phyloP scores from a whole-genome alignment of 2,113 vertebrate genomes.

The Anoura caudifer region DNA sequence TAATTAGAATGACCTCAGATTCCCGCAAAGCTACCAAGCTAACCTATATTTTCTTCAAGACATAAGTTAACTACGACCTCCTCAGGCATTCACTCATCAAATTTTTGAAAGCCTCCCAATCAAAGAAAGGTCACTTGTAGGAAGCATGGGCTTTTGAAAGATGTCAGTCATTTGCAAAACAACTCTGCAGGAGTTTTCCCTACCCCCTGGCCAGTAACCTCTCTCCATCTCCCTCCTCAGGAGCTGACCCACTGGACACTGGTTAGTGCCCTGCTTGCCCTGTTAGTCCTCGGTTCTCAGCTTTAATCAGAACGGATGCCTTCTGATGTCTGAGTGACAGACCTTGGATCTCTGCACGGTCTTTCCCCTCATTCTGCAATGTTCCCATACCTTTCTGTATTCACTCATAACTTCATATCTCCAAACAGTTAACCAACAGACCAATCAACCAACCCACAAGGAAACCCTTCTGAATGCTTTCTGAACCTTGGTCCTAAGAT shows the following conservation, averaged over 20 bases:
- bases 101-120: neutral
- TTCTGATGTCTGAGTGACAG: neutral
- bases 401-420: neutral
- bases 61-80: neutral
- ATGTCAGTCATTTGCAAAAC: neutral
- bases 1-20: conserved; percentile 2
- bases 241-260: neutral
- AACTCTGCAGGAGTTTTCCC: neutral
- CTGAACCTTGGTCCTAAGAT: neutral
- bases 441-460: neutral
- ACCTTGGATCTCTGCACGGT: neutral
- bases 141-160: neutral
- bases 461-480: neutral
- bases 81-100: neutral
- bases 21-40: neutral
- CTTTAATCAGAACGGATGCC: neutral
- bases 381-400: neutral
- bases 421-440: neutral
- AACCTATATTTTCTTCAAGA: conserved; percentile 1
- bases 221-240: neutral
- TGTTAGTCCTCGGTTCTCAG: neutral
- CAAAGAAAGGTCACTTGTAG: neutral
- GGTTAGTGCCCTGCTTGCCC: neutral
- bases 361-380: neutral
- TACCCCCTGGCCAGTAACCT: neutral